Percentiles rank a stretch among this genome's conserved stretches.
Conservation (phyloP, 30 jellyfish, hydroid and myxozoan genomes). For the Cassiopea xamachana region DNA sequence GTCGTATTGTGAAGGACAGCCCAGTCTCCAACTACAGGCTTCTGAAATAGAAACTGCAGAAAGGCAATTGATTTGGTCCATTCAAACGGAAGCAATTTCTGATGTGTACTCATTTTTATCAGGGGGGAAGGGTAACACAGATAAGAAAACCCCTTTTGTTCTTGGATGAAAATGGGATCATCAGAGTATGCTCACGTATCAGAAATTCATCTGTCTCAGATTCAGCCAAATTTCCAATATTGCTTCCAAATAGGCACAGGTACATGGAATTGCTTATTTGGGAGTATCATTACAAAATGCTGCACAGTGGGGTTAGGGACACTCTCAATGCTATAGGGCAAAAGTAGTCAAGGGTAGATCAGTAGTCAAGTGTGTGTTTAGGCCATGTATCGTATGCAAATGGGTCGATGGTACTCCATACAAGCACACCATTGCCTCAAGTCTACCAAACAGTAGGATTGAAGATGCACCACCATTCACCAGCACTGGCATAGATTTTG, state of each 20-base stretch:
- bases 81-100: conserved; percentile 30
- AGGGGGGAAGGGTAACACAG: not conserved
- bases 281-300: conserved; percentile 5
- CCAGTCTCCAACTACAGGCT: not conserved
- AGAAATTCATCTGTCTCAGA: conserved; percentile 15
- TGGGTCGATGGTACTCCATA: conserved; percentile 9
- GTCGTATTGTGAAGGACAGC: not conserved
- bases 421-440: conserved; percentile 13
- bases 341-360: conserved; percentile 21
- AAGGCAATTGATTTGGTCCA: conserved; percentile 17
- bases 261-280: not conserved
- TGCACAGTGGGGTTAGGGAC: conserved; percentile 30
- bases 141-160: conserved; percentile 34
- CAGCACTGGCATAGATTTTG: conserved; percentile 43
- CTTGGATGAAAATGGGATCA: conserved; percentile 22
- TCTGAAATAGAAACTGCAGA: conserved; percentile 26
- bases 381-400: conserved; percentile 28
- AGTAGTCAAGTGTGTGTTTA: conserved; percentile 1
- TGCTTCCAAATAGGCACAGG: conserved; percentile 19
- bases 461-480: conserved; percentile 25
- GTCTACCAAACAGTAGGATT: conserved; percentile 18
- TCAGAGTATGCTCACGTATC: conserved; percentile 11
- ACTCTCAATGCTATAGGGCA: conserved; percentile 14
- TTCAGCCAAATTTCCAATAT: not conserved
- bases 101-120: not conserved